phyloP scores from a whole-genome alignment of 2,113 vertebrate species.

The Cavia porcellus region DNA sequence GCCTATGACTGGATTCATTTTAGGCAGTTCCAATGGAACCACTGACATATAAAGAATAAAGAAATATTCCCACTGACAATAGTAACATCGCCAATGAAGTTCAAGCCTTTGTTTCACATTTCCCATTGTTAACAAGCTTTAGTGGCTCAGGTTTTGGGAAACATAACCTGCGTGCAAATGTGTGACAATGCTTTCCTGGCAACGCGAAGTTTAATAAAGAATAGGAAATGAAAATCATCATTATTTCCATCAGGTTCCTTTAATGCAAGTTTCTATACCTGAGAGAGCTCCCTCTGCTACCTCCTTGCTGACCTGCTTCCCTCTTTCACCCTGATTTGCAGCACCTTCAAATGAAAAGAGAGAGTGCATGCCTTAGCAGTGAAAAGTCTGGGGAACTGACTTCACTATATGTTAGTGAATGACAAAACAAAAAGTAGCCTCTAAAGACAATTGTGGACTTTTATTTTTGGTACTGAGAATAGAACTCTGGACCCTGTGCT shows the following conservation, averaged over 20 bases:
- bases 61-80: not conserved
- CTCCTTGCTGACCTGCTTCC: not conserved
- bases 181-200: slow-evolving; percentile 53
- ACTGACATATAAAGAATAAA: too few species aligned
- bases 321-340: not conserved
- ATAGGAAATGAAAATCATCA: slow-evolving; percentile 76
- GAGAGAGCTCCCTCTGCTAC: not conserved
- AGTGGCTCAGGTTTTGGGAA: slow-evolving; percentile 49
- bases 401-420: not conserved
- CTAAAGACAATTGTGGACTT: not conserved
- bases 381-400: slow-evolving; percentile 24
- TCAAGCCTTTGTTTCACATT: not conserved
- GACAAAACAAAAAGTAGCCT: not conserved
- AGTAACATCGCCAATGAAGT: not conserved
- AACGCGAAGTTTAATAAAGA: slow-evolving; percentile 64
- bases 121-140: not conserved
- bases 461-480: not conserved
- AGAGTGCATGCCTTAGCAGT: not conserved
- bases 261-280: slow-evolving; percentile 53
- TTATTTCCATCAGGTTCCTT: slow-evolving; percentile 62
- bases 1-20: not conserved
- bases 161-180: slow-evolving; percentile 43
- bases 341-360: not conserved
- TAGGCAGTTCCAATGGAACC: not conserved
- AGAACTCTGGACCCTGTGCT: too few species aligned